These are phyloP conservation scores for Microcebus ravelobensis DNA, from an alignment of 2,113 vertebrate species.

Conservation along the genomic window DNA sequence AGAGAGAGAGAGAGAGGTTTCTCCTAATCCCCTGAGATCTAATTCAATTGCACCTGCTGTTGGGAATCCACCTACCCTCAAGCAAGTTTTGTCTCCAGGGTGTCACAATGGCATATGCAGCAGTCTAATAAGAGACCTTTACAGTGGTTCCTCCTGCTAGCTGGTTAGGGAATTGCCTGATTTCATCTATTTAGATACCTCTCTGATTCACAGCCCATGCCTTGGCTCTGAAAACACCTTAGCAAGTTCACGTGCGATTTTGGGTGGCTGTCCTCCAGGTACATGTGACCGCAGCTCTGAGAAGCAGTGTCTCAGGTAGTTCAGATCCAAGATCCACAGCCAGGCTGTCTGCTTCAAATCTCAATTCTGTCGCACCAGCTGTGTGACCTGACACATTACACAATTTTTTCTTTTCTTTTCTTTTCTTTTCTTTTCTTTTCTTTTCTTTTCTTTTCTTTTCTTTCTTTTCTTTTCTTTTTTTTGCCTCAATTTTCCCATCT, in stretches of 20 bases:
- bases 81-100: background rate
- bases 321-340: background rate
- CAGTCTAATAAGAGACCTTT: conserved; percentile 22
- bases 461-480: background rate
- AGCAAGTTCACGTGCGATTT: background rate
- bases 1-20: rapidly evolving
- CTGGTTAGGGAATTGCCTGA: background rate
- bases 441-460: too few species aligned
- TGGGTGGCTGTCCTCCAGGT: rapidly evolving
- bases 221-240: conserved; percentile 54
- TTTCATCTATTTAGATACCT: background rate
- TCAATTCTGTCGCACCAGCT: background rate
- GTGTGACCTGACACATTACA: background rate
- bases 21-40: background rate
- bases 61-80: background rate
- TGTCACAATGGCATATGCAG: background rate
- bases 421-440: too few species aligned
- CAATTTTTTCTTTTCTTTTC: background rate
- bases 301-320: background rate
- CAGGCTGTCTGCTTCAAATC: background rate
- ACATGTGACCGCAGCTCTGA: background rate
- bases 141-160: conserved; percentile 8
- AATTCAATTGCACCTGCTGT: background rate
- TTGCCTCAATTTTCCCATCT: background rate
- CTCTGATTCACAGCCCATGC: conserved; percentile 34